Conservation (phyloP, 2,797 vertebrate genomes). For the Acipenser oxyrinchus region DNA sequence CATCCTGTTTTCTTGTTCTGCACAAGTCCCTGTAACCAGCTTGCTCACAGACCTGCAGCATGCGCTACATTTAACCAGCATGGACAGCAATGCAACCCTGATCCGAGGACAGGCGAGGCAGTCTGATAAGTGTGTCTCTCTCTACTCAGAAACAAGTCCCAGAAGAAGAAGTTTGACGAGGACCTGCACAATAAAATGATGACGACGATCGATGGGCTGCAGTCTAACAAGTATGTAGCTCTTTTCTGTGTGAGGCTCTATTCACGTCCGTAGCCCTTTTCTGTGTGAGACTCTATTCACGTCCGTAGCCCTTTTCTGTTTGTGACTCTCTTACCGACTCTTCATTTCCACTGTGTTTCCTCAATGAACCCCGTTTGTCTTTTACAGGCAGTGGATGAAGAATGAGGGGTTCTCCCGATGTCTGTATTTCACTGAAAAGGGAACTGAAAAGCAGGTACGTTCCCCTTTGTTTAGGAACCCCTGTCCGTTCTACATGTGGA, state of each 20-base stretch:
- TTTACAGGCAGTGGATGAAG: constrained; percentile 76
- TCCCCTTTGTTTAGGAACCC: neutral
- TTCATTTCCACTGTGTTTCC: neutral
- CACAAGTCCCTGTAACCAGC: too few relatives aligned
- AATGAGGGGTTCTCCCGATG: constrained; percentile 75
- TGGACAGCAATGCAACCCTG: neutral
- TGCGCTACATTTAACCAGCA: neutral
- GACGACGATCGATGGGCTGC: constrained; percentile 88
- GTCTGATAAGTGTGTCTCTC: constrained; percentile 14
- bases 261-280: too few relatives aligned
- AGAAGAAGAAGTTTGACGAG: constrained; percentile 86
- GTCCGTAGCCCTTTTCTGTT: too few relatives aligned
- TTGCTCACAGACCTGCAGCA: too few relatives aligned
- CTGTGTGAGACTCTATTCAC: too few relatives aligned
- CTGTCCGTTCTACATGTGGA: too few relatives aligned
- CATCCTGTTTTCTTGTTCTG: too few relatives aligned
- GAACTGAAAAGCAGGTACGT: constrained; percentile 83
- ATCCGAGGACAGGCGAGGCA: neutral
- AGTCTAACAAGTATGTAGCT: constrained; percentile 72
- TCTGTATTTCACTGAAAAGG: constrained; percentile 79
- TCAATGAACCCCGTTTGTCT: neutral
- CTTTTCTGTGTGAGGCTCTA: neutral
- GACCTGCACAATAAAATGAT: constrained; percentile 89
- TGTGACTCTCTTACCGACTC: too few relatives aligned
- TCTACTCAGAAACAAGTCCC: constrained; percentile 73